phyloP scores from a whole-genome alignment of 2,797 vertebrate genomes.

The Anomalospiza imberbis region DNA sequence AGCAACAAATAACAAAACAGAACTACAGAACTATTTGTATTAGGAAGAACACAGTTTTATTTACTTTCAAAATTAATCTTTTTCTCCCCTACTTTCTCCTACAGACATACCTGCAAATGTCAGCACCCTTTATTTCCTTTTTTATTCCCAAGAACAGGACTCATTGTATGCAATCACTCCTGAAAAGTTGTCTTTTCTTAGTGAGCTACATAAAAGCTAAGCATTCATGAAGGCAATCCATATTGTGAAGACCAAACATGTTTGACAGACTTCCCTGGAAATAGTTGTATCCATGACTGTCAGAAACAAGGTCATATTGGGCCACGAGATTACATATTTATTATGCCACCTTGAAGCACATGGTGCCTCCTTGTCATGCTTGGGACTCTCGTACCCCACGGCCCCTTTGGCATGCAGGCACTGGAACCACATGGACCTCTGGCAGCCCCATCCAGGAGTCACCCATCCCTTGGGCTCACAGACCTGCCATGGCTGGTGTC shows the following conservation, averaged over 20 bases:
- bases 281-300: background rate
- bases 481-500: background rate
- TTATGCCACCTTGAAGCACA: background rate
- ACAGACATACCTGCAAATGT: background rate
- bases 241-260: accelerated
- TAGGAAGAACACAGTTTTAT: background rate
- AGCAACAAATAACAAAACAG: background rate
- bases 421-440: accelerated
- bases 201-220: background rate
- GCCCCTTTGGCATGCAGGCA: background rate
- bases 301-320: background rate
- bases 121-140: background rate
- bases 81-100: background rate
- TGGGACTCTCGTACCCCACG: accelerated
- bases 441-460: background rate
- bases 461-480: background rate
- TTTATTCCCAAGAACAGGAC: background rate
- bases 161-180: background rate
- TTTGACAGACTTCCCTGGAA: background rate
- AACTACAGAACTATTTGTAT: background rate
- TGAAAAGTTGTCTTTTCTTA: background rate
- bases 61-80: background rate
- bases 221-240: background rate
- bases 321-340: background rate
- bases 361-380: too few relatives aligned